phyloP scores from a whole-genome alignment of 2,888 invertebrate species.

The Liposcelis brunnea region DNA sequence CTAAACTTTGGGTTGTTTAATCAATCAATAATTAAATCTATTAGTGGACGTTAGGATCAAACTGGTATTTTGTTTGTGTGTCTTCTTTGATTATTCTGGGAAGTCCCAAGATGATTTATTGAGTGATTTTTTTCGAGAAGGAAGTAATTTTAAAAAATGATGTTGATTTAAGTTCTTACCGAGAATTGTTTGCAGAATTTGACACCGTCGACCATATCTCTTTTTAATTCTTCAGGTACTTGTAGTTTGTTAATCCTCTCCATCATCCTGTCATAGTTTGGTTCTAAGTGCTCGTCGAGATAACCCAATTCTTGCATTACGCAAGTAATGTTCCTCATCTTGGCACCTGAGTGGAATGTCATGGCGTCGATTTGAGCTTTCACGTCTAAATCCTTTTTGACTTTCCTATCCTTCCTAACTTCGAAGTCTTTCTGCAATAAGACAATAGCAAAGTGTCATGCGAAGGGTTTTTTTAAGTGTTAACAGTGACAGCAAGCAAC shows the following conservation, averaged over 20 bases:
- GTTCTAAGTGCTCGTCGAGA: conserved; percentile 45
- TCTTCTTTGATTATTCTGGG: neutral
- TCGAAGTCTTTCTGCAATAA: too few species aligned
- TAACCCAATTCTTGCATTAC: conserved; percentile 56
- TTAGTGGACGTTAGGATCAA: neutral
- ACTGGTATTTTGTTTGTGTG: neutral
- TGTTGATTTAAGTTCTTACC: conserved; percentile 26
- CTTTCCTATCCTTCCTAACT: too few species aligned
- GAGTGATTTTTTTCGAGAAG: neutral
- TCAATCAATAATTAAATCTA: neutral
- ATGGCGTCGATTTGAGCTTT: conserved; percentile 3
- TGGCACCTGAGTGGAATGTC: conserved; percentile 24
- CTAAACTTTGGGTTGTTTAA: neutral
- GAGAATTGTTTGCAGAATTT: conserved; percentile 52
- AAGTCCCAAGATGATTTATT: neutral
- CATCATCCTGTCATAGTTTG: conserved; percentile 44
- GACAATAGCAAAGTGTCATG: too few species aligned
- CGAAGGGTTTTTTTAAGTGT: too few species aligned
- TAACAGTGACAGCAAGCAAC: too few species aligned
- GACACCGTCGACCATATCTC: conserved; percentile 46
- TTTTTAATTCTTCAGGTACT: conserved; percentile 40
- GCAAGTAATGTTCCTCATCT: conserved; percentile 45
- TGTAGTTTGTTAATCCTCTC: conserved; percentile 42
- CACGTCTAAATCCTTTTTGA: conserved; percentile 3
- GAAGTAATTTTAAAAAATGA: neutral